Percentiles rank a stretch among this genome's conserved stretches.
Conservation (phyloP, 2,888 invertebrate species). For the Polylopha cassiicola region DNA sequence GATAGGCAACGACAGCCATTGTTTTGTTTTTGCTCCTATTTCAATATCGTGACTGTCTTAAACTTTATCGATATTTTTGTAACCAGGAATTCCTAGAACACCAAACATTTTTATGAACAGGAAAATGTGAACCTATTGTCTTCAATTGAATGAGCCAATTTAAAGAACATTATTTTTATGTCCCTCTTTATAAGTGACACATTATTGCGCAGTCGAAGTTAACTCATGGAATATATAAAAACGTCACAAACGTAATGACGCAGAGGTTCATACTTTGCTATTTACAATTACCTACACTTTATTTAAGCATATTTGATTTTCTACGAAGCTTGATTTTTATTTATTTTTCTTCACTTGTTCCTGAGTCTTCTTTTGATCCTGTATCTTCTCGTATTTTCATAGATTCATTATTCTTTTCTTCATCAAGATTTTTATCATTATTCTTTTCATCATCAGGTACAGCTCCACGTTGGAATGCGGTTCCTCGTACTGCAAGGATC, state of each 20-base stretch:
- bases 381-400: neutral
- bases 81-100: slow-evolving; percentile 1
- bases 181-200: slow-evolving; percentile 23
- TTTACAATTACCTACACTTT: too few relatives aligned
- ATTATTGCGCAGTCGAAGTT: slow-evolving; percentile 20
- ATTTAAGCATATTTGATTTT: too few relatives aligned
- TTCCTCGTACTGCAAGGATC: slow-evolving; percentile 89
- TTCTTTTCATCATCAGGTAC: slow-evolving; percentile 65
- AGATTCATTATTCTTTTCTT: neutral
- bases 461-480: slow-evolving; percentile 90
- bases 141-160: slow-evolving; percentile 21
- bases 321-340: too few relatives aligned
- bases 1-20: too few relatives aligned
- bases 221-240: slow-evolving; percentile 18
- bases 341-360: too few relatives aligned
- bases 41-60: too few relatives aligned
- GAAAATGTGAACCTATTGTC: too few relatives aligned
- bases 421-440: neutral
- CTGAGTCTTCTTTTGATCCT: too few relatives aligned
- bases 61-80: too few relatives aligned
- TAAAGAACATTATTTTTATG: slow-evolving; percentile 22
- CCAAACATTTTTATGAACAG: slow-evolving; percentile 5
- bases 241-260: too few relatives aligned
- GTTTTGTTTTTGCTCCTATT: too few relatives aligned
- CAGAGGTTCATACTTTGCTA: too few relatives aligned